A percentile compares a stretch with the other conserved stretches of the same genome.
phyloP scores from a whole-genome alignment of 1,140 invertebrate genomes.

The Drosophila pachea region DNA sequence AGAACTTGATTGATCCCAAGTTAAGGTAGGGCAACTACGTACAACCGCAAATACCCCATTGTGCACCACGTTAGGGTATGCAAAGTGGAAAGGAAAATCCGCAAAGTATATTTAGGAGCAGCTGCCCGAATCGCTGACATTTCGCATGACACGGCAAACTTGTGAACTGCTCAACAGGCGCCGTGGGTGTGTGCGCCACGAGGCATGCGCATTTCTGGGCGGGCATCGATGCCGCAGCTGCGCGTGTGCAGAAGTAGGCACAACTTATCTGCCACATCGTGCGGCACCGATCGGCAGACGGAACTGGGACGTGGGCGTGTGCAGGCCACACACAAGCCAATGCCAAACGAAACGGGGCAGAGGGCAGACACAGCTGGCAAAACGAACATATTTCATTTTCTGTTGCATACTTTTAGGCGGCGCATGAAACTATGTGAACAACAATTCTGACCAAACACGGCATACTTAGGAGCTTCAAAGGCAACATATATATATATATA shows the following conservation, averaged over 20 bases:
- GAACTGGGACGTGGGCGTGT: constrained; percentile 37
- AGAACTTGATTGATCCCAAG: constrained; percentile 14
- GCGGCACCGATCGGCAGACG: constrained; percentile 61
- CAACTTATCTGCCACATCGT: constrained; percentile 62
- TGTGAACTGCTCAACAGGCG: constrained; percentile 43
- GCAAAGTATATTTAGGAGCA: constrained; percentile 33
- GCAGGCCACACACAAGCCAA: neutral
- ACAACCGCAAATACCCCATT: neutral
- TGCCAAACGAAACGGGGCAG: neutral
- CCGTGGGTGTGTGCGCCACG: constrained; percentile 33
- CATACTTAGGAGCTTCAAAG: constrained; percentile 9
- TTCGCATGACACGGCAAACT: constrained; percentile 31
- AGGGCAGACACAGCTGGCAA: neutral
- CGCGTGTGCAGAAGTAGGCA: constrained; percentile 51
- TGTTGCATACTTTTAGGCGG: constrained; percentile 52
- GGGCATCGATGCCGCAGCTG: constrained; percentile 24
- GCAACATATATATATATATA: neutral
- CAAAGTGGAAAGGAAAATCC: constrained; percentile 40
- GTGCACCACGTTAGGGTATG: neutral
- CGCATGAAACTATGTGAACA: neutral
- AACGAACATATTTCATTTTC: neutral
- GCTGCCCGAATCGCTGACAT: constrained; percentile 54
- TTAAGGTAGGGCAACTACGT: no score
- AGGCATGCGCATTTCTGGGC: constrained; percentile 31
- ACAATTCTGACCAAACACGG: neutral